phyloP scores from a whole-genome alignment of 1,140 invertebrate genomes.

The Calosoma granatense region DNA sequence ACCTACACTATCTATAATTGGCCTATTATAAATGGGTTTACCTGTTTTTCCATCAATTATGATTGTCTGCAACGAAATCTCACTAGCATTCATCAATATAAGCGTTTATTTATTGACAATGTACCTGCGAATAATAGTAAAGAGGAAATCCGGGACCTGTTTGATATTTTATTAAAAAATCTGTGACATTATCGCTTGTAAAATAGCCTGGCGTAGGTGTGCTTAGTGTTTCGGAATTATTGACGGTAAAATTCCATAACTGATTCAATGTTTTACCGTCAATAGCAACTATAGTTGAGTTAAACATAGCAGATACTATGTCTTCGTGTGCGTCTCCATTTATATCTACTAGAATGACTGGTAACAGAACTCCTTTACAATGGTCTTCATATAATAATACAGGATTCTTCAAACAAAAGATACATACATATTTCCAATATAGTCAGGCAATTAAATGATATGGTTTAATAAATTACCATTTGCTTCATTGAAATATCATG shows the following conservation, averaged over 20 bases:
- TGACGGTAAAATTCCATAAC: conserved; percentile 64
- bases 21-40: conserved; percentile 46
- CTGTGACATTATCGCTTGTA: conserved; percentile 69
- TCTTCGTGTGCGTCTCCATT: conserved; percentile 63
- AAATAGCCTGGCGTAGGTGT: conserved; percentile 73
- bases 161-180: conserved; percentile 73
- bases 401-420: conserved; percentile 32
- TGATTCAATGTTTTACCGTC: conserved; percentile 54
- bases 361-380: conserved; percentile 44
- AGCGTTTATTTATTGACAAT: too few species aligned
- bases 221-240: conserved; percentile 50
- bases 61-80: conserved; percentile 43
- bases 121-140: conserved; percentile 64
- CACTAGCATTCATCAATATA: too few species aligned
- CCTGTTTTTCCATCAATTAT: conserved; percentile 62
- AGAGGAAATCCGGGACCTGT: conserved; percentile 62
- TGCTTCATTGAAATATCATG: conserved; percentile 20
- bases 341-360: conserved; percentile 65
- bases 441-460: background rate
- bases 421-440: conserved; percentile 2
- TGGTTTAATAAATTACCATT: conserved; percentile 18
- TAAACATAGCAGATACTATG: conserved; percentile 61
- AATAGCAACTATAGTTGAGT: conserved; percentile 62
- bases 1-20: conserved; percentile 51
- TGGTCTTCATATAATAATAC: conserved; percentile 35